phyloP scores from a whole-genome alignment of 2,888 invertebrate species.

The Heliconius charithonia region DNA sequence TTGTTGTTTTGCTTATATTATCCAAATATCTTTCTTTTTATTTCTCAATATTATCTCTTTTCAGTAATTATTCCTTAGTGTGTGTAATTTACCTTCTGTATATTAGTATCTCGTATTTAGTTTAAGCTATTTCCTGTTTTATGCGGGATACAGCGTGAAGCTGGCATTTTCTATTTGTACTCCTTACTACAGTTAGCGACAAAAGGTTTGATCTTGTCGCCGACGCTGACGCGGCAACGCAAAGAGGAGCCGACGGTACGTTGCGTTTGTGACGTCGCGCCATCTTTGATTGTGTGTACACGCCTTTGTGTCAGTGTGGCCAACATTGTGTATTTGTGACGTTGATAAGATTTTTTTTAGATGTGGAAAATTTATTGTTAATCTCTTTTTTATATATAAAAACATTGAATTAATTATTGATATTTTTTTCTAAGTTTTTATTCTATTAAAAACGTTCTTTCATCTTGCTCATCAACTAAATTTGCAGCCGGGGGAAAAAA shows the following conservation, averaged over 20 bases:
- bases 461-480: too few species aligned
- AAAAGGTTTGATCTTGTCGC: constrained; percentile 74
- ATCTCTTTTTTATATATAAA: background rate
- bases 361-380: background rate
- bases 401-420: background rate
- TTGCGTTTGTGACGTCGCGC: constrained; percentile 56
- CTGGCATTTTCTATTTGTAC: constrained; percentile 38
- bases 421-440: too few species aligned
- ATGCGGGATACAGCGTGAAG: background rate
- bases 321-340: constrained; percentile 12
- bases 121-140: background rate
- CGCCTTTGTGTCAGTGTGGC: constrained; percentile 22
- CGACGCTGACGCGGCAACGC: constrained; percentile 69
- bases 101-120: constrained; percentile 9
- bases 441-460: too few species aligned
- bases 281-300: constrained; percentile 15
- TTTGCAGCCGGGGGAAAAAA: too few species aligned
- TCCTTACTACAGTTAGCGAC: constrained; percentile 67
- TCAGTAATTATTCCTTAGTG: background rate
- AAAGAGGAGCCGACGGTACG: constrained; percentile 70
- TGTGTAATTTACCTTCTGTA: background rate
- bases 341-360: background rate
- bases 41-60: background rate
- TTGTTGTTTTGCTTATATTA: background rate
- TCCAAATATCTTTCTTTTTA: background rate